Evolutionary conservation across 2,797 vertebrate species (phyloP).

Genomic region (Merluccius polli): DNA sequence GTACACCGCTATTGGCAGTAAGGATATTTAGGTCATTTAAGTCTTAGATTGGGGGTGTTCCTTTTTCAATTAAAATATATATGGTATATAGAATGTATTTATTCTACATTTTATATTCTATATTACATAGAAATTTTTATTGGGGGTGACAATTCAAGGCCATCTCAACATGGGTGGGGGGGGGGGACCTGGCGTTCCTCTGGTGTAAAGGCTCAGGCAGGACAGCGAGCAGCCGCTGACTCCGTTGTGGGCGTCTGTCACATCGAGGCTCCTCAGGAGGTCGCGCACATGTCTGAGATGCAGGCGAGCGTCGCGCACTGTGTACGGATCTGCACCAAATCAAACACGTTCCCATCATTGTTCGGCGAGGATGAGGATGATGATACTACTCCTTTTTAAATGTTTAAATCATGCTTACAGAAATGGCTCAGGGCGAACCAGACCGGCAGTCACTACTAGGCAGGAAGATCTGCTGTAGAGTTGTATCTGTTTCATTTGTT

Average conservation of each 20-base stretch:
- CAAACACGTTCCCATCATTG: background rate
- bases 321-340: constrained; percentile 81
- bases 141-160: background rate
- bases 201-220: constrained; percentile 84
- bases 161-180: too few relatives aligned
- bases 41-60: background rate
- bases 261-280: constrained; percentile 90
- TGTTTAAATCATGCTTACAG: too few relatives aligned
- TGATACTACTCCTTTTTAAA: too few relatives aligned
- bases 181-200: constrained; percentile 79
- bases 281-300: constrained; percentile 88
- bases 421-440: too few relatives aligned
- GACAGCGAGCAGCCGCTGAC: constrained; percentile 88
- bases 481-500: too few relatives aligned
- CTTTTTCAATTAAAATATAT: background rate
- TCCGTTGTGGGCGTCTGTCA: constrained; percentile 87
- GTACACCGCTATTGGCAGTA: too few relatives aligned
- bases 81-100: too few relatives aligned
- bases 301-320: constrained; percentile 86
- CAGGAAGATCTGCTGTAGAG: too few relatives aligned
- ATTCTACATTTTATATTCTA: too few relatives aligned
- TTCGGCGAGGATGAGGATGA: background rate
- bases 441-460: too few relatives aligned
- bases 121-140: background rate
- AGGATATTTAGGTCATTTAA: too few relatives aligned